Base-by-base conservation (phyloP, 2,113 vertebrate species). In the Daphoenositta chrysoptera region DNA sequence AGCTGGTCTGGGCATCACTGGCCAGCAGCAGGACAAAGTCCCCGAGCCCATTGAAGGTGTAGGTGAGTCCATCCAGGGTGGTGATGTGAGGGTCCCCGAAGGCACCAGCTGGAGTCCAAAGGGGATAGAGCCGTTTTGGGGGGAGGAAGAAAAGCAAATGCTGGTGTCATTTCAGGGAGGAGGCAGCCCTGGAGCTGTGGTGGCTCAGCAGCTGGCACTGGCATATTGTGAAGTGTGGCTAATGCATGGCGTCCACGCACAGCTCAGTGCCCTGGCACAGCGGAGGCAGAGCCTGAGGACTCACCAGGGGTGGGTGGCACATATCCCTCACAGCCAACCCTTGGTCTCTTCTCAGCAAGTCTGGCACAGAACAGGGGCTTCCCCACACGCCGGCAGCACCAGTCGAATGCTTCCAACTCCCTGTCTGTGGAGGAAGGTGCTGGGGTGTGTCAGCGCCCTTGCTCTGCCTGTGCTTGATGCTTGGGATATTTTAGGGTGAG, bases 51-150 rank as follows among this genome's bases (percentile, higher is more conserved):
- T 97, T 97, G 86, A 97, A 97, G 35, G 95, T 96, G 64, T 94
- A 97, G 39, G 86, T 89, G 50, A 96, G 91, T 58, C 95, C 95
- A 91, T 96, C 96, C 83, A 97, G 35, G 24, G 94, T 97, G 60
- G 58, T 93, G 89, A 97, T 88, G 40, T 97, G 96, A 42, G 96
- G 95, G 21, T 96, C 96, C 19, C 95, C 95, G 0, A 96, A 96
- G 42, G 94, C 93, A 0, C 86, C 69, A 60, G 91, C 96, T 97
- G 35, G 10, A 9, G 51, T 70, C 39, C 78, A 35, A 54, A 95
- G 35, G 16, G 42, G 30, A 61, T 0, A 1, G 47, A 81, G 44
- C 1, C 1, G 0, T 90, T 77, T 96, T 24, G 7, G 4, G 0
- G 7, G 10, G 8, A 83, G 42, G 64, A 86, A 92, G 68, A 70